Evolutionary conservation across 23 tunicate genomes (phyloP).

Genomic region (Styela clava): DNA sequence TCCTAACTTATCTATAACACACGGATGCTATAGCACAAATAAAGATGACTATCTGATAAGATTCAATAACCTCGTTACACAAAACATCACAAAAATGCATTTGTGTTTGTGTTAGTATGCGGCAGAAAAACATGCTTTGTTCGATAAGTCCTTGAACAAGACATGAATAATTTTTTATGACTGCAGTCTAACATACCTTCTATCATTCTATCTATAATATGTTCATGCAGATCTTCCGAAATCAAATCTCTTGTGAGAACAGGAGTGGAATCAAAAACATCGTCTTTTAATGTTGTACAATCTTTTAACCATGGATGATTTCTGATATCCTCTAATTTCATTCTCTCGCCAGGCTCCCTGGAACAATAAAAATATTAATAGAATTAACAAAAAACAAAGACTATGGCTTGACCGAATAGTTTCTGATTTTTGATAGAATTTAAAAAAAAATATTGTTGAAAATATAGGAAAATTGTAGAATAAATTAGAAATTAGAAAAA

Average conservation of each 20-base stretch:
- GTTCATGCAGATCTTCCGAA: constrained; percentile 49
- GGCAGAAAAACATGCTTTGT: too few relatives aligned
- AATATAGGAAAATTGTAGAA: too few relatives aligned
- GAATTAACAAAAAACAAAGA: not conserved
- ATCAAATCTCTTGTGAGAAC: constrained; percentile 45
- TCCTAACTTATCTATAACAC: too few relatives aligned
- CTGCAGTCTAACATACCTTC: constrained; percentile 57
- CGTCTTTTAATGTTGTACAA: constrained; percentile 38
- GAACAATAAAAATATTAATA: constrained; percentile 9
- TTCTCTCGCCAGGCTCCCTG: constrained; percentile 84
- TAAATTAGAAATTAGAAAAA: too few relatives aligned
- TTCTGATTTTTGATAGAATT: not conserved
- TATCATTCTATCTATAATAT: constrained; percentile 45
- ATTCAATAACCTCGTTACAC: too few relatives aligned
- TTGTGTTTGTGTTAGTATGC: too few relatives aligned
- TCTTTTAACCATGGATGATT: constrained; percentile 84
- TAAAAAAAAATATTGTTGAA: not conserved
- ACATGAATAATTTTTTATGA: too few relatives aligned
- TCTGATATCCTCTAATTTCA: constrained; percentile 56
- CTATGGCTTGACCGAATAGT: too few relatives aligned
- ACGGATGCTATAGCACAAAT: too few relatives aligned
- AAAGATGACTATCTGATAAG: too few relatives aligned
- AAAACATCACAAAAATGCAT: too few relatives aligned
- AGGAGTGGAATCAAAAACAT: constrained; percentile 38
- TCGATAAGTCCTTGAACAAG: too few relatives aligned